Base-by-base conservation (phyloP, 2,113 vertebrate species). In the Vanacampus margaritifer region DNA sequence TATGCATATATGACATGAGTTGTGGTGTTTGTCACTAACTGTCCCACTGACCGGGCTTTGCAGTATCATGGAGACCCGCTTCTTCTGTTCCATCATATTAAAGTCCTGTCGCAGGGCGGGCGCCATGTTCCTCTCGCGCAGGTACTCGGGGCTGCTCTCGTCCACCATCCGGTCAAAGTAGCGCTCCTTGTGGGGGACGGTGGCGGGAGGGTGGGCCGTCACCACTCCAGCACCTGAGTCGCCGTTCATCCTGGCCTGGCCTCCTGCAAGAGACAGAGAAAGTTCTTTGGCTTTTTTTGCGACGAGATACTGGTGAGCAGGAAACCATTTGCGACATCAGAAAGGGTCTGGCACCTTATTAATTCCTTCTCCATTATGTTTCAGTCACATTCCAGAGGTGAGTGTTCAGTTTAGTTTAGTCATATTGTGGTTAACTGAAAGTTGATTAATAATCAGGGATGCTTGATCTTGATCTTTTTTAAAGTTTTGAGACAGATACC, bases 71-170 rank as follows among this genome's bases (percentile, higher is more conserved):
- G 97, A 99, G n/a, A 99, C 97, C 71, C 97, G 92, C 86, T 99
- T 99, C 83, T 94, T 94, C 73, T 99, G 97, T 78, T 99, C 97
- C 97, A 99, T 99, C 97, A 99, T 99, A 80, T 99, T 99, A 84
- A 99, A 99, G 88, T 99, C 97, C 86, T 99, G 97, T 64, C 97
- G 92, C 65, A 99, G 94, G 84, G 98, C 97, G 0, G 97, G 96
- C 0, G 97, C 97, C 97, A 99, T 99, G 84, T 99, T 99, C 74
- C 97, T 93, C 83, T 99, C 97, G 54, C 97, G 90, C 87, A 98
- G 90, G 85, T 98, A 99, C 64, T 99, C 97, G 0, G 95, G 94
- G 37, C 93, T 98, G 85, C 95, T 98, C 88, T 99, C 97, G 72
- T 98, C 97, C 67, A 98, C 96, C 66, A 98, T 95, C 39, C 96